These are phyloP conservation scores for Cranoglanis bouderius DNA, from an alignment of 2,113 vertebrate species.

Conservation along the genomic window DNA sequence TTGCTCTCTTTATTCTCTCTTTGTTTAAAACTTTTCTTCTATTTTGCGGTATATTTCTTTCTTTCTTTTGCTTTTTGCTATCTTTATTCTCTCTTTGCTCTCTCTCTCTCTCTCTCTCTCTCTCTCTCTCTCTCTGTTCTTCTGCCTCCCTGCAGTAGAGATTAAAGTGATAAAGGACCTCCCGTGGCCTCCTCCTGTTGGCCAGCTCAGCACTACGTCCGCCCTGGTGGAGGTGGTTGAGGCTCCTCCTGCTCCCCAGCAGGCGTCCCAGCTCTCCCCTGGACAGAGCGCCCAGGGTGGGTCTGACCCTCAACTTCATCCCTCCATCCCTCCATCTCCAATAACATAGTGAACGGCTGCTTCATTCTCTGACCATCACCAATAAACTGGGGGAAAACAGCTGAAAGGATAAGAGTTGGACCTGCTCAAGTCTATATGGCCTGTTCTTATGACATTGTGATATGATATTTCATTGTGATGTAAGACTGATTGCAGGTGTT, in stretches of 20 bases:
- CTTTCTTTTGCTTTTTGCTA: neutral
- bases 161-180: constrained; percentile 99
- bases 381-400: neutral
- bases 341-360: constrained; percentile 2
- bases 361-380: constrained; percentile 10
- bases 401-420: neutral
- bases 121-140: constrained; percentile 47
- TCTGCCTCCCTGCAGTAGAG: constrained; percentile 85
- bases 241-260: constrained; percentile 69
- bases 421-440: neutral
- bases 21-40: constrained; percentile 22
- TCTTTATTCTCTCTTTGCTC: constrained; percentile 30
- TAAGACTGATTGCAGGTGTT: neutral
- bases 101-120: constrained; percentile 44
- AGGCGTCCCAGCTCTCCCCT: constrained; percentile 65
- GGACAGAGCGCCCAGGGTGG: constrained; percentile 75
- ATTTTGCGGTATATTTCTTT: neutral
- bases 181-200: constrained; percentile 95
- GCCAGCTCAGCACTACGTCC: constrained; percentile 89
- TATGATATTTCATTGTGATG: neutral
- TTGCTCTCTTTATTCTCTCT: constrained; percentile 43
- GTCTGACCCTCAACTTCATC: constrained; percentile 65
- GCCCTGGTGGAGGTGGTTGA: constrained; percentile 77
- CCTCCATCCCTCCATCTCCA: constrained; percentile 30
- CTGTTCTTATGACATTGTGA: neutral